Evolutionary conservation across 2,113 vertebrate species (phyloP).

Genomic region (Neomonachus schauinslandi): DNA sequence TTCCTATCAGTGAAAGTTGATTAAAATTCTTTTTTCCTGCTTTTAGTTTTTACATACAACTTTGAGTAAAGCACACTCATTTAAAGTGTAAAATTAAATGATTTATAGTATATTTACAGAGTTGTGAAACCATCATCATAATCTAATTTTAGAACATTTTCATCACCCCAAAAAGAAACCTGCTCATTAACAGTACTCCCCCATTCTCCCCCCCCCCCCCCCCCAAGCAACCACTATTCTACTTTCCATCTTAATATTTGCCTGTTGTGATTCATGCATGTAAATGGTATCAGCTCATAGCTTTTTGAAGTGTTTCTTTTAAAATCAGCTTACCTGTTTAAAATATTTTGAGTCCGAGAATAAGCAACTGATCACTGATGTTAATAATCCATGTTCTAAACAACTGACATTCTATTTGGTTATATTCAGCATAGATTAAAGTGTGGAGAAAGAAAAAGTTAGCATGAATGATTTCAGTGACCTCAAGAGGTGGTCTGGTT

Average conservation of each 20-base stretch:
- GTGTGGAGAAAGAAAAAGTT: conserved; percentile 41
- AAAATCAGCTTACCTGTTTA: conserved; percentile 38
- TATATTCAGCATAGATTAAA: conserved; percentile 19
- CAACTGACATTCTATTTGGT: not conserved
- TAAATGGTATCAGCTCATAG: not conserved
- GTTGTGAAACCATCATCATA: not conserved
- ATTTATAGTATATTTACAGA: not conserved
- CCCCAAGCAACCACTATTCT: not conserved
- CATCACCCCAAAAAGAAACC: not conserved
- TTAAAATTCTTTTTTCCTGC: conserved; percentile 33
- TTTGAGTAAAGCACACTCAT: not conserved
- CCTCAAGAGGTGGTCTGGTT: not conserved
- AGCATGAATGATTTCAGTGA: conserved; percentile 10
- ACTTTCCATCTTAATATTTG: conserved; percentile 35
- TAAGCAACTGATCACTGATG: not conserved
- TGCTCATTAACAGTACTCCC: not conserved
- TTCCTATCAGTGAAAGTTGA: conserved; percentile 28
- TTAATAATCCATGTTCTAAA: conserved; percentile 45
- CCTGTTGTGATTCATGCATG: not conserved
- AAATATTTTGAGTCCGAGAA: conserved; percentile 41
- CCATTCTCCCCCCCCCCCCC: not conserved
- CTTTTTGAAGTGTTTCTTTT: conserved; percentile 46
- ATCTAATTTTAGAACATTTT: conserved; percentile 52
- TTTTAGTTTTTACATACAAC: conserved; percentile 29
- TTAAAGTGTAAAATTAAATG: conserved; percentile 29